Evolutionary conservation across 2,797 vertebrate genomes (phyloP).

Genomic region (Varecia variegata): DNA sequence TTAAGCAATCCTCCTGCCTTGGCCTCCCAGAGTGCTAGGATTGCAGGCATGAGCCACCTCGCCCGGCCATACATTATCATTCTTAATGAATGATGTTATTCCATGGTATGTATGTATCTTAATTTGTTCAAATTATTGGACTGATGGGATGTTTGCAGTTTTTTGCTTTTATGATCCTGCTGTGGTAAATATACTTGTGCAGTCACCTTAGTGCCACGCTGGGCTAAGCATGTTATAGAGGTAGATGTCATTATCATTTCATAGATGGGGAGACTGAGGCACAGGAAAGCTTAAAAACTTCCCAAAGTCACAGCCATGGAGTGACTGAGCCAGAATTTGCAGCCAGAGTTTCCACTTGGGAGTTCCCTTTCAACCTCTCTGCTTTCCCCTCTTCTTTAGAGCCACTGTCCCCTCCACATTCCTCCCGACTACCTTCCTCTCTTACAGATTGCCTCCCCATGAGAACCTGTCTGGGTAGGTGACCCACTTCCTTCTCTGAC

Average conservation of each 20-base stretch:
- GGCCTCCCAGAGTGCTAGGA: no score
- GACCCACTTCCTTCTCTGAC: not conserved
- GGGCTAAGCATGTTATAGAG: not conserved
- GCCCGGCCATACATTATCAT: not conserved
- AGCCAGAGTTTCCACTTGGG: not conserved
- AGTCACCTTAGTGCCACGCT: not conserved
- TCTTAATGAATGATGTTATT: not conserved
- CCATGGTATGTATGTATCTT: not conserved
- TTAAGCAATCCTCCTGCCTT: no score
- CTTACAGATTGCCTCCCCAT: not conserved
- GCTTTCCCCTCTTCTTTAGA: not conserved
- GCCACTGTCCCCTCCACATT: not conserved
- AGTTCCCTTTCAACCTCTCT: not conserved
- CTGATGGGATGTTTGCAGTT: not conserved
- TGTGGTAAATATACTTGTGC: not conserved
- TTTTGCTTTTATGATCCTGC: not conserved
- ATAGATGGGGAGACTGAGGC: not conserved
- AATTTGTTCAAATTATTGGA: not conserved
- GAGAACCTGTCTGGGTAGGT: conserved; percentile 3
- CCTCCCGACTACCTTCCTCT: not conserved
- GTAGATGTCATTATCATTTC: not conserved
- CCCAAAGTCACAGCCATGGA: not conserved
- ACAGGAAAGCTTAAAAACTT: not conserved
- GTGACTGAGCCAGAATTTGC: not conserved
- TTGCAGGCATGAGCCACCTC: no score